Evolutionary conservation across 92 coral and sea anemone genomes (phyloP).

Genomic region (Parazoanthus swiftii): DNA sequence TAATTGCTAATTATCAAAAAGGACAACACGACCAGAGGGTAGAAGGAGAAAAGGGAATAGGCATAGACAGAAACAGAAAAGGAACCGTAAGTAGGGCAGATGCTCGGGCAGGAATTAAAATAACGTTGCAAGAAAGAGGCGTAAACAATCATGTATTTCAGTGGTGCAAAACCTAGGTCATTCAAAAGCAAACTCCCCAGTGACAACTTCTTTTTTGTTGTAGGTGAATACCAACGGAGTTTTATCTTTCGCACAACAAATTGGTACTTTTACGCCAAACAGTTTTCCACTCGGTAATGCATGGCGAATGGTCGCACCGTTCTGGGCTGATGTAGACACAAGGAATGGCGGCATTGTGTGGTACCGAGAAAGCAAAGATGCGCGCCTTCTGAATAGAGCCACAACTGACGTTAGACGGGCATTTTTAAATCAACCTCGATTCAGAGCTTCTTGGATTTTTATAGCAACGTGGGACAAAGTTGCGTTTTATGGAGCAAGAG

Average conservation of each 20-base stretch:
- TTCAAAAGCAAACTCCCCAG: too few species aligned
- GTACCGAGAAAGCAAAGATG: slow-evolving; percentile 60
- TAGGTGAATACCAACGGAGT: background rate
- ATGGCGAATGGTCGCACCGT: slow-evolving; percentile 43
- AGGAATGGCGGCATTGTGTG: slow-evolving; percentile 61
- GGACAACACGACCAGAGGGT: too few species aligned
- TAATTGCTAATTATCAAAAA: too few species aligned
- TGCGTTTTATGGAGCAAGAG: slow-evolving; percentile 46
- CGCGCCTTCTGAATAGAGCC: slow-evolving; percentile 51
- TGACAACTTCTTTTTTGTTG: background rate
- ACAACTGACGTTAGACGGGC: slow-evolving; percentile 58
- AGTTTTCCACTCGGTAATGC: background rate
- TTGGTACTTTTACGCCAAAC: background rate
- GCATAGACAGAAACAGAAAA: too few species aligned
- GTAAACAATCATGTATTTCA: too few species aligned
- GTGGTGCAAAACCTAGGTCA: too few species aligned
- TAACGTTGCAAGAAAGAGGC: too few species aligned
- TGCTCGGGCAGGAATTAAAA: too few species aligned
- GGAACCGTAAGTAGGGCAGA: too few species aligned
- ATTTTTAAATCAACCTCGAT: slow-evolving; percentile 52
- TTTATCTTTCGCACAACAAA: background rate
- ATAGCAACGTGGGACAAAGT: slow-evolving; percentile 87
- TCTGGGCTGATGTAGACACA: slow-evolving; percentile 86
- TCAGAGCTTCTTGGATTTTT: slow-evolving; percentile 69
- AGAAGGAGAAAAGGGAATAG: too few species aligned